phyloP scores from a whole-genome alignment of 2,113 vertebrate genomes.

The Saimiri boliviensis region DNA sequence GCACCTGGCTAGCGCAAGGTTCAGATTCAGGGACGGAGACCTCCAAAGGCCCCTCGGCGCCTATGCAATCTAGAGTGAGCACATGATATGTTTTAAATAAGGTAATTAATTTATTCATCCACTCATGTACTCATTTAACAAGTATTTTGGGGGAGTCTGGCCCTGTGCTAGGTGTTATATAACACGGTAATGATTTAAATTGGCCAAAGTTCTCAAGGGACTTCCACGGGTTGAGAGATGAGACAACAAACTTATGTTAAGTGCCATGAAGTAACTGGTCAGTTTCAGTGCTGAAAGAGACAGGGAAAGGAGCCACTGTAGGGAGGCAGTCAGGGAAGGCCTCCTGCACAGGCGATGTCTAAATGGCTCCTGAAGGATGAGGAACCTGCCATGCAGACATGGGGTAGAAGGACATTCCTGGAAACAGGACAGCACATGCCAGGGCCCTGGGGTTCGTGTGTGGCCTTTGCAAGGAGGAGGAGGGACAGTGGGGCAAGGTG shows the following conservation, averaged over 20 bases:
- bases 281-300: neutral
- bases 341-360: neutral
- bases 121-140: neutral
- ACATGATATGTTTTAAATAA: neutral
- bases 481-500: neutral
- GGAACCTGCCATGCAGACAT: neutral
- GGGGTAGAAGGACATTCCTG: neutral
- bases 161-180: neutral
- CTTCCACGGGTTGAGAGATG: neutral
- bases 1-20: neutral
- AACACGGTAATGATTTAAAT: neutral
- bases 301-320: neutral
- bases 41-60: no score
- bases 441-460: neutral
- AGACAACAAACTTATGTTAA: neutral
- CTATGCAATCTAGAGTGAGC: neutral
- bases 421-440: neutral
- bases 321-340: neutral
- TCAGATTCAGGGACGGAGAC: neutral
- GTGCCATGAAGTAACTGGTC: neutral
- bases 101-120: neutral
- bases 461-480: neutral
- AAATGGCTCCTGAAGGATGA: neutral
- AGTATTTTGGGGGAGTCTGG: neutral
- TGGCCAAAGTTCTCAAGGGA: neutral